Base-by-base conservation (phyloP, 2,888 invertebrate genomes). In the Parnassius orleans region DNA sequence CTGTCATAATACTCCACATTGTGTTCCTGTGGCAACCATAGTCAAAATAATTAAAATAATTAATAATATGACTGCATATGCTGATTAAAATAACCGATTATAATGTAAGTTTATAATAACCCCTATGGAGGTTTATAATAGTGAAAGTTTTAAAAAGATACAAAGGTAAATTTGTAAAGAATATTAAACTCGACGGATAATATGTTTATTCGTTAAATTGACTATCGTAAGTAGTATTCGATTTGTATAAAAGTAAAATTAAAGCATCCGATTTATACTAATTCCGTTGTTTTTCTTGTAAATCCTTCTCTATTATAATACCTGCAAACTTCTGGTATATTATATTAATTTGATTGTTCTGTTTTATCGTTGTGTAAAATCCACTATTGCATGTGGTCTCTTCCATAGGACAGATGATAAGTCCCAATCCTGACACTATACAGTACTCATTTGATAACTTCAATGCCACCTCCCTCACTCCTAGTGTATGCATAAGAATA, bases 231-330 rank as follows among this genome's bases (percentile, higher is more conserved):
- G 91, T 92, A 92, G 92, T 83, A 89, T 84, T 92, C 91, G 87
- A 90, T 92, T 92, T 92, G 91, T 92, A 92, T 91, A 92, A 92
- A 91, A 92, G 77, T 90, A 86, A 90, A 90, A 92, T 88, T 92
- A 92, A 92, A 92, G 87, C 90, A 87, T 92, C 91, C 90, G 89
- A 90, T 92, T 92, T 92, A 90, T 92, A 91, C 84, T 88, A 86
- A 57, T 43, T 5, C 9, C 67, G 75, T 77, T 70, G 87, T 92
- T 90, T 91, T 70, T 84, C 87, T 89, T 19, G 19, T 19, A 12
- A 54, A 14, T 43, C 43, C 14, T 53, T 9, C 53, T n/a, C 41
- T n/a, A 7, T 33, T 33, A 5, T 7, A 33, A n/a, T 2, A 12
- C 48, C 14, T 2, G 5, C 3, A 14, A 15, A 7, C 3, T 46